A percentile compares a stretch with the other conserved stretches of the same genome.
Evolutionary conservation across 2,113 vertebrate genomes (phyloP).

Genomic region (Tachysurus fulvidraco): DNA sequence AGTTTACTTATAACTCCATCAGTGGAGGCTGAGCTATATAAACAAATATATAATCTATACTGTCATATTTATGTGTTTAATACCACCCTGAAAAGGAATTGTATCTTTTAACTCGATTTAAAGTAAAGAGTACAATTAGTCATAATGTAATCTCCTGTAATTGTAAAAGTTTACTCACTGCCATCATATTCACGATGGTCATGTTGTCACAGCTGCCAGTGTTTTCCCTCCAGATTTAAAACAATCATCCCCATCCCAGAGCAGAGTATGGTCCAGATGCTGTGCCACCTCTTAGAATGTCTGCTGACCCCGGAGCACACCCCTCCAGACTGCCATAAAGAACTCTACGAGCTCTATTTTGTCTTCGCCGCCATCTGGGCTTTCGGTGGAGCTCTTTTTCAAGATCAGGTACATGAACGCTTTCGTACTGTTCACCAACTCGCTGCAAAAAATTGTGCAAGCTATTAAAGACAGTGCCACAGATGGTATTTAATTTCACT

Average conservation of each 20-base stretch:
- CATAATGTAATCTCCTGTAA: background rate
- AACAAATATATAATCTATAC: background rate
- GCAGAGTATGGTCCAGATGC: conserved; percentile 89
- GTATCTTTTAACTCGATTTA: background rate
- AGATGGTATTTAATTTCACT: conserved; percentile 29
- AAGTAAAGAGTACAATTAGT: background rate
- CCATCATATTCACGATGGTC: background rate
- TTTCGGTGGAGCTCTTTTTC: conserved; percentile 88
- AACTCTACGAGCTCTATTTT: conserved; percentile 93
- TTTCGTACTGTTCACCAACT: background rate
- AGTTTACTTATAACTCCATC: background rate
- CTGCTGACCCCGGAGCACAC: conserved; percentile 85
- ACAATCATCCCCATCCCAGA: conserved; percentile 90
- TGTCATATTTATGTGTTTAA: conserved; percentile 1
- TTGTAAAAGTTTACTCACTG: background rate
- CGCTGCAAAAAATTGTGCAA: background rate
- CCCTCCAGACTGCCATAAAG: conserved; percentile 84
- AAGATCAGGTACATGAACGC: conserved; percentile 83
- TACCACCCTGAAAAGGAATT: background rate
- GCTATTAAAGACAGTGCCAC: background rate
- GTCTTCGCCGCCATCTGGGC: conserved; percentile 94
- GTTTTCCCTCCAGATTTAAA: conserved; percentile 81
- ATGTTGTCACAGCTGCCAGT: background rate
- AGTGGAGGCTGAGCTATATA: background rate
- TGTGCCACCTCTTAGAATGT: conserved; percentile 90